These are phyloP conservation scores for Melanotaenia duboulayi DNA, from an alignment of 2,113 vertebrate species.

Conservation along the genomic window DNA sequence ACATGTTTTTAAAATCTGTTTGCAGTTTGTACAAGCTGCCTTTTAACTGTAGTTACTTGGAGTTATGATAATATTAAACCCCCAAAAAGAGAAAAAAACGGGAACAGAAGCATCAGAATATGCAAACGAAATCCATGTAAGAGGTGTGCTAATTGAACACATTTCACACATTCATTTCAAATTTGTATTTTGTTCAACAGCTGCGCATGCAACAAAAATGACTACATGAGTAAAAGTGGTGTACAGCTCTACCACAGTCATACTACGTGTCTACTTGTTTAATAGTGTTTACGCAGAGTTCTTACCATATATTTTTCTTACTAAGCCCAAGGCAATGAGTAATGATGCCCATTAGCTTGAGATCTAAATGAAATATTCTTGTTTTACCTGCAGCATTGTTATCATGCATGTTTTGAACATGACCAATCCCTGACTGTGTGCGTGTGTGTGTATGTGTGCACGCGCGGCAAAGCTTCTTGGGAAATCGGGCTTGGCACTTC, in stretches of 20 bases:
- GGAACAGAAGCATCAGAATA: background rate
- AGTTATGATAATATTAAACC: background rate
- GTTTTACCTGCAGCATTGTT: background rate
- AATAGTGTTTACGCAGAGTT: background rate
- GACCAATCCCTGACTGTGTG: conserved; percentile 2
- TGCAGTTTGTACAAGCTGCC: background rate
- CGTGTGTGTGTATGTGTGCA: conserved; percentile 4
- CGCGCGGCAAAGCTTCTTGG: conserved; percentile 30
- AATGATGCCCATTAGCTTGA: background rate
- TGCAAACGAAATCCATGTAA: conserved; percentile 1
- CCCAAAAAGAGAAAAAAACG: conserved; percentile 15
- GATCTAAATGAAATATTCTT: conserved; percentile 3
- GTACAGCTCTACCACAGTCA: background rate
- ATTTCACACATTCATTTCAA: no score
- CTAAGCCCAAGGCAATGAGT: background rate
- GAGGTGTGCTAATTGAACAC: background rate
- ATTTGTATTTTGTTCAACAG: no score
- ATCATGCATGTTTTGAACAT: conserved; percentile 1
- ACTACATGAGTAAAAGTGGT: background rate
- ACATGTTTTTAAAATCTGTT: conserved; percentile 24
- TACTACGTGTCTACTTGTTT: background rate
- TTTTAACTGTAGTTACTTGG: background rate
- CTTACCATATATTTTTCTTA: background rate
- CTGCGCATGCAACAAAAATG: background rate
- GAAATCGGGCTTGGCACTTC: conserved; percentile 29